These are phyloP conservation scores for Etheostoma spectabile DNA, from an alignment of 2,113 vertebrate species.

Conservation along the genomic window DNA sequence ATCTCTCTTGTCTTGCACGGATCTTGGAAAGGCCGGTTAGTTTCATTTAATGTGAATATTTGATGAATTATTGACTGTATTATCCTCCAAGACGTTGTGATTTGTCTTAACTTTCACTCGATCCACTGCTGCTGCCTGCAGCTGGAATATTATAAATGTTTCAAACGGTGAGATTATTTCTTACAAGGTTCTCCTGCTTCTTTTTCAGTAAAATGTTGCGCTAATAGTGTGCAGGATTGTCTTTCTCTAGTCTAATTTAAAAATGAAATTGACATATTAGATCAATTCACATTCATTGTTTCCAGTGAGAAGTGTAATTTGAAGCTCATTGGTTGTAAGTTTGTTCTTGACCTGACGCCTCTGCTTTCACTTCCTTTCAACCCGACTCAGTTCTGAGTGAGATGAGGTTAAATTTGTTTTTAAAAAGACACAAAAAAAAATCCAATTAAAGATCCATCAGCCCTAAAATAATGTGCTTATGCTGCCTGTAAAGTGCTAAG, in stretches of 20 bases:
- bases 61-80: not conserved
- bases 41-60: not conserved
- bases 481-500: not conserved
- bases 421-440: no score
- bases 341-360: not conserved
- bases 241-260: not conserved
- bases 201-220: not conserved
- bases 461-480: not conserved
- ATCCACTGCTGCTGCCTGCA: not conserved
- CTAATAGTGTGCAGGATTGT: no score
- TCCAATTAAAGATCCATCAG: no score
- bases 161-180: not conserved
- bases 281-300: not conserved
- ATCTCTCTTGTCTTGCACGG: not conserved
- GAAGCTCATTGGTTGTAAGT: not conserved
- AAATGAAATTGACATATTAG: not conserved
- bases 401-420: not conserved
- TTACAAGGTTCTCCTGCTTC: not conserved
- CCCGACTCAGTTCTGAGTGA: not conserved
- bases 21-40: not conserved
- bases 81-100: not conserved
- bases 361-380: not conserved
- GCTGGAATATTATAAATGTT: not conserved
- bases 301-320: not conserved
- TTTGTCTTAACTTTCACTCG: not conserved